These are phyloP conservation scores for Pristionchus japonicus DNA, from an alignment of 2,888 invertebrate species.

Conservation along the genomic window DNA sequence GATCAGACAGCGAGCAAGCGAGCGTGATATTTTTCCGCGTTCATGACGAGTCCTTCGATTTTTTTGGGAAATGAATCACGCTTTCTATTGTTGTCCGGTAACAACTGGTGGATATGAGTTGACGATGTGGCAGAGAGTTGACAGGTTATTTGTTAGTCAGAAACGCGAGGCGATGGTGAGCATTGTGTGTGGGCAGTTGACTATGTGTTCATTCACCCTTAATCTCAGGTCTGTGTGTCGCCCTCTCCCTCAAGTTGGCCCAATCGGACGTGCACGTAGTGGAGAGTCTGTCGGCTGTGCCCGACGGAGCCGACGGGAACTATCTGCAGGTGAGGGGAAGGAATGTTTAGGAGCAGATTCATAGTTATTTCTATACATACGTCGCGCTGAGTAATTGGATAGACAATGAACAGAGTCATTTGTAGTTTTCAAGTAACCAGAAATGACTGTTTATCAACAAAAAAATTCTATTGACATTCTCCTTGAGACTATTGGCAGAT, in stretches of 20 bases:
- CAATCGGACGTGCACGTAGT: conserved; percentile 94
- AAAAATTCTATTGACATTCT: background rate
- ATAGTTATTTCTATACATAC: background rate
- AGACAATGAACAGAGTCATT: background rate
- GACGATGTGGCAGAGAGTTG: background rate
- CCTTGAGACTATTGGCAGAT: background rate
- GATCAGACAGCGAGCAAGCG: too few species aligned
- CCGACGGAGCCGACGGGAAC: conserved; percentile 1
- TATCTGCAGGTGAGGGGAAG: background rate
- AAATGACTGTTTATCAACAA: too few species aligned
- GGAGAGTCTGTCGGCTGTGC: conserved; percentile 80
- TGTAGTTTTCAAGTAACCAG: background rate
- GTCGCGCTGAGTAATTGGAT: background rate
- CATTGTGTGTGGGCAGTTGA: too few species aligned
- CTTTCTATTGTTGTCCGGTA: too few species aligned
- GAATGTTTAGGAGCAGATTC: too few species aligned
- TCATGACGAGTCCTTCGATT: too few species aligned
- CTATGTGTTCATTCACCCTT: too few species aligned
- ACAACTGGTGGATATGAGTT: conserved; percentile 79
- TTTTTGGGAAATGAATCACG: too few species aligned
- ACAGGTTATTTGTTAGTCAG: too few species aligned
- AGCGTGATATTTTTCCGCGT: too few species aligned
- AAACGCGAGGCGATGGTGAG: too few species aligned
- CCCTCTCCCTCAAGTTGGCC: conserved; percentile 88
- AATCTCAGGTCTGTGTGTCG: conserved; percentile 86